Conservation (phyloP, 2,113 vertebrate species). For the Rhynchopsitta pachyrhyncha region DNA sequence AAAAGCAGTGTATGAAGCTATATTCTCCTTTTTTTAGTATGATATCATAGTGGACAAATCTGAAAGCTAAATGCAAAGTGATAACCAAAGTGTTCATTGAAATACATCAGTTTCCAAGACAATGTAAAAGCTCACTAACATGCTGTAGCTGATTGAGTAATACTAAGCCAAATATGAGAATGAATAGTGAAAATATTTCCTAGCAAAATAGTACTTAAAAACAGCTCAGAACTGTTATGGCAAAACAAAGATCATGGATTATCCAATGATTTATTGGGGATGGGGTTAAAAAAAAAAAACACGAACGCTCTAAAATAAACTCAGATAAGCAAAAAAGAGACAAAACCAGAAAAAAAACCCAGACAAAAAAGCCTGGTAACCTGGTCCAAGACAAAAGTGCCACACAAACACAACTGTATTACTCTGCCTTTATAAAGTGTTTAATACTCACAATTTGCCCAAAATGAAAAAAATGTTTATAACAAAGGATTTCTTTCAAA, state of each 20-base stretch:
- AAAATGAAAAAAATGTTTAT: background rate
- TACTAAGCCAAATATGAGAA: background rate
- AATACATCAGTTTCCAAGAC: background rate
- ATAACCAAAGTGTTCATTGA: background rate
- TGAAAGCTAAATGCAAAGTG: background rate
- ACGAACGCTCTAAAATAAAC: background rate
- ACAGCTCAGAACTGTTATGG: background rate
- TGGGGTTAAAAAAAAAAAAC: background rate
- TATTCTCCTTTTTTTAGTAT: background rate
- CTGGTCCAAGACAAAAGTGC: background rate
- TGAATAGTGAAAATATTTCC: background rate
- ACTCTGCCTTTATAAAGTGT: background rate
- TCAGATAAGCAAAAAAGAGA: background rate
- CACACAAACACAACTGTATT: background rate
- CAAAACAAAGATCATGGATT: background rate
- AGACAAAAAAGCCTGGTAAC: background rate
- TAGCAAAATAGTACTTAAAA: background rate
- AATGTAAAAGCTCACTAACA: background rate
- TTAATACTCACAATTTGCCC: background rate
- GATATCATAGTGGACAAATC: background rate
- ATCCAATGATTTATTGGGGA: background rate
- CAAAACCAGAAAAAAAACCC: background rate
- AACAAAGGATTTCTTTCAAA: background rate
- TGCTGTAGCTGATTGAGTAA: background rate
- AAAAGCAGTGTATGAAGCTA: background rate